Evolutionary conservation across 2,113 vertebrate species (phyloP).

Genomic region (Megalops atlanticus): DNA sequence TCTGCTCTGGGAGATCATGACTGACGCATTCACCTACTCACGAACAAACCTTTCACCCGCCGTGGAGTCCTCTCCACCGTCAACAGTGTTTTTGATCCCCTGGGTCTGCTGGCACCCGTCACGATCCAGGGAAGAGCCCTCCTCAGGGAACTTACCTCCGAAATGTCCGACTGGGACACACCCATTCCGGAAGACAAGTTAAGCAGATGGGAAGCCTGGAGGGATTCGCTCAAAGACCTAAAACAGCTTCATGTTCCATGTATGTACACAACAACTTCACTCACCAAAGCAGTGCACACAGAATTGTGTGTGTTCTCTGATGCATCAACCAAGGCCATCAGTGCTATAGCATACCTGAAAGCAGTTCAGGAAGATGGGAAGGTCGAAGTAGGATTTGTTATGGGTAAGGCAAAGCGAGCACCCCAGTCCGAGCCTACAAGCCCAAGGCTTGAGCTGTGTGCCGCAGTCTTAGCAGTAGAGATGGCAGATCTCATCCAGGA

Average conservation of each 20-base stretch:
- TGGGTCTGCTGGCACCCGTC: slow-evolving; percentile 24
- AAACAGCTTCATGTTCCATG: slow-evolving; percentile 31
- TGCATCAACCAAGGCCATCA: slow-evolving; percentile 20
- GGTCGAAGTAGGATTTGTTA: too few relatives aligned
- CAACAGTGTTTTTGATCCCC: slow-evolving; percentile 25
- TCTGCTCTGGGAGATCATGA: slow-evolving; percentile 5
- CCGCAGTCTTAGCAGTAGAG: too few relatives aligned
- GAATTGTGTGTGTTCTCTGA: slow-evolving; percentile 29
- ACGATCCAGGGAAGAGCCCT: slow-evolving; percentile 36
- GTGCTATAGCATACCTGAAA: slow-evolving; percentile 29
- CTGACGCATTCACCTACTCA: slow-evolving; percentile 31
- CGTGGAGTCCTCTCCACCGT: slow-evolving; percentile 31
- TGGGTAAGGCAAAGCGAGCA: too few relatives aligned
- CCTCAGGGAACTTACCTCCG: slow-evolving; percentile 21
- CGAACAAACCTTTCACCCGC: slow-evolving; percentile 26
- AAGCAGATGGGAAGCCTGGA: slow-evolving; percentile 16
- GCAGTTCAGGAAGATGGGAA: background rate
- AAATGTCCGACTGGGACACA: slow-evolving; percentile 17
- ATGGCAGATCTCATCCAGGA: too few relatives aligned
- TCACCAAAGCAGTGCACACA: background rate
- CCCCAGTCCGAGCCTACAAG: too few relatives aligned
- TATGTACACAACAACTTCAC: slow-evolving; percentile 18
- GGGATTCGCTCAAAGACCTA: slow-evolving; percentile 27
- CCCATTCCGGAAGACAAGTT: slow-evolving; percentile 1
- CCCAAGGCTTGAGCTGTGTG: too few relatives aligned